A percentile compares a stretch with the other conserved stretches of the same genome.
Evolutionary conservation across 1,140 invertebrate genomes (phyloP).

Genomic region (Amphibalanus amphitrite): DNA sequence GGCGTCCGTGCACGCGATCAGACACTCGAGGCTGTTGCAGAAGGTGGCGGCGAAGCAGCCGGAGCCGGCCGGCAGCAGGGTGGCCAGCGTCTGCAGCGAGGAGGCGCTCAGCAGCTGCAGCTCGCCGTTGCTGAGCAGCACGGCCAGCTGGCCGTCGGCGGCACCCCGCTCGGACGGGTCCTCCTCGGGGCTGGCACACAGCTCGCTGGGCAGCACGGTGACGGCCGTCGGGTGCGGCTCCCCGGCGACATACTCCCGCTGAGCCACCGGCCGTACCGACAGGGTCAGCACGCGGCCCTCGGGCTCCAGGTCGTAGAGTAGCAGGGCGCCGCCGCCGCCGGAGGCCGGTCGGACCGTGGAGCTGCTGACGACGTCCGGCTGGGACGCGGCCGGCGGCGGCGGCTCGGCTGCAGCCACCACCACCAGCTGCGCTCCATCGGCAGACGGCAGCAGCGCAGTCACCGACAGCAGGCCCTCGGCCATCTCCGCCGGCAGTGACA

Average conservation of each 20-base stretch:
- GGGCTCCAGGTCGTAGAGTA: neutral
- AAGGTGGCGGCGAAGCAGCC: neutral
- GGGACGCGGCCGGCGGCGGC: too few relatives aligned
- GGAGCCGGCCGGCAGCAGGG: neutral
- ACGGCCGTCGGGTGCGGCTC: neutral
- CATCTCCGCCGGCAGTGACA: neutral
- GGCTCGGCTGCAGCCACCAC: neutral
- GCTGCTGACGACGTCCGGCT: neutral
- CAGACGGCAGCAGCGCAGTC: neutral
- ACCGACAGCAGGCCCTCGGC: neutral
- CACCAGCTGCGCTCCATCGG: neutral
- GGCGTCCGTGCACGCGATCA: constrained; percentile 59
- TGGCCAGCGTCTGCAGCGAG: neutral
- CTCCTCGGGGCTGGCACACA: neutral
- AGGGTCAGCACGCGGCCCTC: neutral
- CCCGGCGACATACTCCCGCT: neutral
- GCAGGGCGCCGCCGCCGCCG: neutral
- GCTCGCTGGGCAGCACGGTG: neutral
- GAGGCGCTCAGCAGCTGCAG: neutral
- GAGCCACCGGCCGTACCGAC: too few relatives aligned
- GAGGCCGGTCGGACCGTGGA: too few relatives aligned
- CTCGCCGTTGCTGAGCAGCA: neutral
- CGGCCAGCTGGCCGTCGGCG: neutral
- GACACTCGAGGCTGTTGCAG: constrained; percentile 40
- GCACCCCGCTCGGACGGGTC: neutral